phyloP scores from a whole-genome alignment of 1,140 invertebrate genomes.

The Drosophila albomicans region DNA sequence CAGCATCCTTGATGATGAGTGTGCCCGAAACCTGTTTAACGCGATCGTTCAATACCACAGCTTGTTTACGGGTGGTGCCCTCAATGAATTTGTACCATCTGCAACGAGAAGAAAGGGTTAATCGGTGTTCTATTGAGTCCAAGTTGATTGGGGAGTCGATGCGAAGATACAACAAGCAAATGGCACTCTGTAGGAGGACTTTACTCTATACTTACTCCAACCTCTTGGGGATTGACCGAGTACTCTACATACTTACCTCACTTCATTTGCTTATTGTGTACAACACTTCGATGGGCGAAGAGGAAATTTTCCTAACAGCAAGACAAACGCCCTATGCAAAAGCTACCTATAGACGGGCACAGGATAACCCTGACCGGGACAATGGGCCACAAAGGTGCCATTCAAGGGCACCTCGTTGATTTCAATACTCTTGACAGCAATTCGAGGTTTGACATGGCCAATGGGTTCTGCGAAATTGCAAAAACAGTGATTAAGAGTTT shows the following conservation, averaged over 20 bases:
- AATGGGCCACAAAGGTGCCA: slow-evolving; percentile 85
- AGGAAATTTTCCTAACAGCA: slow-evolving; percentile 34
- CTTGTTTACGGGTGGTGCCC: slow-evolving; percentile 92
- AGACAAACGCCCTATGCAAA: slow-evolving; percentile 21
- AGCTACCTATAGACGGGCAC: slow-evolving; percentile 89
- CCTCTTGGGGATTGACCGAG: background rate
- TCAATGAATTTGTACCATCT: slow-evolving; percentile 98
- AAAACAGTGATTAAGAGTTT: background rate
- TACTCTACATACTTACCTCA: slow-evolving; percentile 71
- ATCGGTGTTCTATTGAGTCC: background rate
- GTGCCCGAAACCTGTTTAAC: slow-evolving; percentile 97
- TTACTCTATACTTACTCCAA: background rate
- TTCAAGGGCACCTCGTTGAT: slow-evolving; percentile 59
- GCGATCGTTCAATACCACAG: slow-evolving; percentile 93
- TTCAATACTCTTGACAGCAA: slow-evolving; percentile 76
- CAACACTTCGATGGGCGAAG: slow-evolving; percentile 22
- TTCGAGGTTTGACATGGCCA: slow-evolving; percentile 73
- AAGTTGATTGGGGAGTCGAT: slow-evolving; percentile 25
- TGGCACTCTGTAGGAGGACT: background rate
- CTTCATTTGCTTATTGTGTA: slow-evolving; percentile 57
- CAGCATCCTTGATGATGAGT: slow-evolving; percentile 95
- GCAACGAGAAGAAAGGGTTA: slow-evolving; percentile 79
- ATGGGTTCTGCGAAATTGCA: slow-evolving; percentile 63
- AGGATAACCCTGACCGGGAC: slow-evolving; percentile 89
- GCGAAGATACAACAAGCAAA: slow-evolving; percentile 66